Evolutionary conservation across 2,797 vertebrate genomes (phyloP).

Genomic region (Mionectes olivaceus): DNA sequence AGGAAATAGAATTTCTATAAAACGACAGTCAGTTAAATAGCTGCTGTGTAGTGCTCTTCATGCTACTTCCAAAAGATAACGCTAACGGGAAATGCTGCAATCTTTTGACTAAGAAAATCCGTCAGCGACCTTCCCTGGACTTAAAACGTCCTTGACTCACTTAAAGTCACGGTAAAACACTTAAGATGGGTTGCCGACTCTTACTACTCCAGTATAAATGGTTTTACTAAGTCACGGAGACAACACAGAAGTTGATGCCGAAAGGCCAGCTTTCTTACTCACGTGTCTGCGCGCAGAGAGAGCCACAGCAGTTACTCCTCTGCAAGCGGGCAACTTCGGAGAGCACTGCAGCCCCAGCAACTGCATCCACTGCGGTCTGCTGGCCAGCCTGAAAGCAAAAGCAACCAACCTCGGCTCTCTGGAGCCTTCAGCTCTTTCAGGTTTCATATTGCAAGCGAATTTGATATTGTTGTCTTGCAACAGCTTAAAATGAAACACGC

Average conservation of each 20-base stretch:
- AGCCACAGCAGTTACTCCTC: constrained; percentile 85
- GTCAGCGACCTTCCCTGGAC: constrained; percentile 3
- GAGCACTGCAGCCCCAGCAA: constrained; percentile 81
- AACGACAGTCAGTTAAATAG: constrained; percentile 23
- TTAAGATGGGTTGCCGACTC: constrained; percentile 11
- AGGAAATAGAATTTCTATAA: constrained; percentile 9
- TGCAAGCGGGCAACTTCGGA: constrained; percentile 83
- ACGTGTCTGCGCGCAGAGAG: constrained; percentile 85
- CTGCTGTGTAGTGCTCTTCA: not conserved
- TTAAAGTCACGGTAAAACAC: constrained; percentile 28
- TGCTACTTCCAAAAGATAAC: constrained; percentile 14
- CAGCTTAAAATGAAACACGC: not conserved
- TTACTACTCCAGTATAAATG: not conserved
- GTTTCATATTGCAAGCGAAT: not conserved
- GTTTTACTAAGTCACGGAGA: constrained; percentile 30
- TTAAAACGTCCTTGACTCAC: constrained; percentile 34
- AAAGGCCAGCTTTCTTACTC: constrained; percentile 66
- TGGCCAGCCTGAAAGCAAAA: constrained; percentile 79
- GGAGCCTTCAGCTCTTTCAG: not conserved
- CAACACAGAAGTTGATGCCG: not conserved
- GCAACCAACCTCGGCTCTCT: not conserved
- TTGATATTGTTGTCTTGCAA: not conserved
- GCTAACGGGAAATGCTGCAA: not conserved
- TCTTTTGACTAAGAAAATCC: constrained; percentile 52
- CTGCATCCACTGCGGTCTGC: constrained; percentile 83